Conservation (phyloP, 2,888 invertebrate species). For the Allophyes oxyacanthae region DNA sequence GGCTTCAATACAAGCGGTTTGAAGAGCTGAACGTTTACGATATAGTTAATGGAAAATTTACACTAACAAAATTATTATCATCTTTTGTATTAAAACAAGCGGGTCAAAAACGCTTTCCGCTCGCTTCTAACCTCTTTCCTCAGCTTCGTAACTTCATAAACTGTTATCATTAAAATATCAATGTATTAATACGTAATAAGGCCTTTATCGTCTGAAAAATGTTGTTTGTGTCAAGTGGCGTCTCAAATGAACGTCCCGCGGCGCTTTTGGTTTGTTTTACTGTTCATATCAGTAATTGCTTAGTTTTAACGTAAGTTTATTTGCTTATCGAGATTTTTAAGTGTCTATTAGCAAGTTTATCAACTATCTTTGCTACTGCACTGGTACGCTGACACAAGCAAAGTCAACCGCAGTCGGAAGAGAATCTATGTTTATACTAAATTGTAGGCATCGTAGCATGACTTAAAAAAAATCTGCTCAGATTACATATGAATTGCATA, state of each 20-base stretch:
- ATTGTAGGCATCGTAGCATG: neutral
- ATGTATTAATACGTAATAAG: conserved; percentile 58
- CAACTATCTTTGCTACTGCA: conserved; percentile 20
- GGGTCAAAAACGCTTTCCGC: conserved; percentile 9
- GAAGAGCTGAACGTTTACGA: conserved; percentile 17
- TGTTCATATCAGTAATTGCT: conserved; percentile 50
- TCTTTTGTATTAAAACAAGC: neutral
- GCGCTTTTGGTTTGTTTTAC: conserved; percentile 55
- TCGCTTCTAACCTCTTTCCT: neutral
- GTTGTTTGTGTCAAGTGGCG: conserved; percentile 51
- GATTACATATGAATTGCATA: too few relatives aligned
- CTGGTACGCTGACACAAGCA: conserved; percentile 11
- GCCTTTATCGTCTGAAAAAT: conserved; percentile 52
- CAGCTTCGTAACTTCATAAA: conserved; percentile 37
- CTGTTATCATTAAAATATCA: conserved; percentile 59
- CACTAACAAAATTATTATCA: neutral
- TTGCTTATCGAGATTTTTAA: conserved; percentile 53
- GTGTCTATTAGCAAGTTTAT: conserved; percentile 48
- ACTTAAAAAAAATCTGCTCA: too few relatives aligned
- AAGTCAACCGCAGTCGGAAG: neutral
- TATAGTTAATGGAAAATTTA: conserved; percentile 1
- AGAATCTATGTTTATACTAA: neutral
- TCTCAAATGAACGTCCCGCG: conserved; percentile 55
- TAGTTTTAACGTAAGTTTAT: conserved; percentile 52
- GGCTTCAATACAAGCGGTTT: conserved; percentile 53